phyloP scores from a whole-genome alignment of 1,140 invertebrate genomes.

The Leptinotarsa undecemlineata region DNA sequence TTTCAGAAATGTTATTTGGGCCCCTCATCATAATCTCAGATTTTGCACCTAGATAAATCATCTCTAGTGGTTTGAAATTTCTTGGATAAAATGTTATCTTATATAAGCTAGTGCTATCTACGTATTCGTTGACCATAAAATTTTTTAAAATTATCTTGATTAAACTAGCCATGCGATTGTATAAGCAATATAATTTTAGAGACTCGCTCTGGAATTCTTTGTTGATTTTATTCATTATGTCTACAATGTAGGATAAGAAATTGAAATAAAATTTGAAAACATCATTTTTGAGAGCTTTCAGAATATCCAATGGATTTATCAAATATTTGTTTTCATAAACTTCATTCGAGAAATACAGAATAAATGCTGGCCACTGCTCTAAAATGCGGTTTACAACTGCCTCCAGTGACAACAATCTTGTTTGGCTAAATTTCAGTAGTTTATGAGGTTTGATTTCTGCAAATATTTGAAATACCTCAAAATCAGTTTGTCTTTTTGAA shows the following conservation, averaged over 20 bases:
- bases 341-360: slow-evolving; percentile 9
- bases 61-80: slow-evolving; percentile 3
- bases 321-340: slow-evolving; percentile 18
- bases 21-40: slow-evolving; percentile 10
- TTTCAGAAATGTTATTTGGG: background rate
- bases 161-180: background rate
- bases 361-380: slow-evolving; percentile 21
- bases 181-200: background rate
- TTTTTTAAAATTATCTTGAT: slow-evolving; percentile 10
- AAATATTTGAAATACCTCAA: slow-evolving; percentile 24
- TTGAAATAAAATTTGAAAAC: background rate
- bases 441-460: slow-evolving; percentile 15
- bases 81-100: background rate
- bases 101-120: background rate
- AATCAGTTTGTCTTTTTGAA: slow-evolving; percentile 8
- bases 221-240: slow-evolving; percentile 16
- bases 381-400: slow-evolving; percentile 15
- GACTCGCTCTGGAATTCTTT: background rate
- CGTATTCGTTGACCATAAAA: background rate
- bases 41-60: slow-evolving; percentile 9
- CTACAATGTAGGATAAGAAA: slow-evolving; percentile 4
- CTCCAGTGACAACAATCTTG: slow-evolving; percentile 27
- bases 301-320: background rate
- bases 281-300: background rate
- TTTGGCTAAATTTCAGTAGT: slow-evolving; percentile 21